A percentile compares a stretch with the other conserved stretches of the same genome.
Evolutionary conservation across 2,113 vertebrate species (phyloP).

Genomic region (Xenopus tropicalis): UCB_Xtro_10.0 CM004445.2:27385001-27385500

Average conservation of each 20-base stretch:
- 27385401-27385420: too few species aligned
- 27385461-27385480: conserved; percentile 49
- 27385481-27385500: conserved; percentile 1
- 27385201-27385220: conserved; percentile 56
- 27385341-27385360: background rate
- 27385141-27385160: background rate
- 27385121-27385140: background rate
- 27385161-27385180: conserved; percentile 7
- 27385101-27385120: background rate
- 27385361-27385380: background rate
- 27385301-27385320: conserved; percentile 58
- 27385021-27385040: conserved; percentile 2
- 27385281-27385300: conserved; percentile 65
- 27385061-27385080: background rate
- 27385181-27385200: background rate
- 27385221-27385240: conserved; percentile 66
- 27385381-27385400: too few species aligned
- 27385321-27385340: conserved; percentile 3
- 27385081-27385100: too few species aligned
- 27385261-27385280: conserved; percentile 61
- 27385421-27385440: background rate
- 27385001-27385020: background rate
- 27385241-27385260: conserved; percentile 51
- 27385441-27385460: conserved; percentile 46
- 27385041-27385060: background rate